These are phyloP conservation scores for Camponotus vicinus DNA, from an alignment of 1,140 invertebrate species.

Conservation along the genomic window DNA sequence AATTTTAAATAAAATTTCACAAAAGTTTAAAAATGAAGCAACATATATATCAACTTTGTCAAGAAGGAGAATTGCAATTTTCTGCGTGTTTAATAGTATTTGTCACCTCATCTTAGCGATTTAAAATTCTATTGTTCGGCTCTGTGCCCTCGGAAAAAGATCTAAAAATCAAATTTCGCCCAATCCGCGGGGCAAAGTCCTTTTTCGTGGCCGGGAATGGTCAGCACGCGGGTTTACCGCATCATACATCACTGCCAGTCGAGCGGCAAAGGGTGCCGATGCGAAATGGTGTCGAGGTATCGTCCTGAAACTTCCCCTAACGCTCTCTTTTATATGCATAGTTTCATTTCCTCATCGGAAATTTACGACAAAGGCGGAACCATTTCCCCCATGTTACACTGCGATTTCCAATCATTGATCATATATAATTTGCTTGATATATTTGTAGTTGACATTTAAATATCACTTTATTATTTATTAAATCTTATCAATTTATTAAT, in stretches of 20 bases:
- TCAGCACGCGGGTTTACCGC: conserved; percentile 69
- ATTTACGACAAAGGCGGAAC: conserved; percentile 61
- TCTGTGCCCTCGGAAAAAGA: conserved; percentile 44
- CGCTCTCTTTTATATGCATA: conserved; percentile 84
- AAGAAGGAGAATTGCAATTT: conserved; percentile 26
- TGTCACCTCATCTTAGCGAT: conserved; percentile 1
- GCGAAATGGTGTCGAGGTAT: conserved; percentile 79
- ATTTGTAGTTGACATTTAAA: neutral
- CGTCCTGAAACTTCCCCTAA: conserved; percentile 74
- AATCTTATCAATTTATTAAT: neutral
- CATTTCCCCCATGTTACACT: conserved; percentile 15
- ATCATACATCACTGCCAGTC: conserved; percentile 82
- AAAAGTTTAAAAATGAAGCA: neutral
- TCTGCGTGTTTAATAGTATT: neutral
- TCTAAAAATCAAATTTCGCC: conserved; percentile 40
- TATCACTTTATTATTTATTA: neutral
- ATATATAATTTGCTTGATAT: neutral
- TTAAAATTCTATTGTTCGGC: conserved; percentile 49
- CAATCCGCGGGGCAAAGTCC: conserved; percentile 25
- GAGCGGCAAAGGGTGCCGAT: conserved; percentile 68
- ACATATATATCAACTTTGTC: neutral
- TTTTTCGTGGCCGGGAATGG: conserved; percentile 56
- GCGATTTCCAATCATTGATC: neutral
- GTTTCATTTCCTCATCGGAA: conserved; percentile 84
- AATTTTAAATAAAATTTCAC: conserved; percentile 3